A percentile compares a stretch with the other conserved stretches of the same genome.
These are phyloP conservation scores for Plumapathes pennacea DNA, from an alignment of 92 coral and sea anemone genomes.

Conservation along the genomic window DNA sequence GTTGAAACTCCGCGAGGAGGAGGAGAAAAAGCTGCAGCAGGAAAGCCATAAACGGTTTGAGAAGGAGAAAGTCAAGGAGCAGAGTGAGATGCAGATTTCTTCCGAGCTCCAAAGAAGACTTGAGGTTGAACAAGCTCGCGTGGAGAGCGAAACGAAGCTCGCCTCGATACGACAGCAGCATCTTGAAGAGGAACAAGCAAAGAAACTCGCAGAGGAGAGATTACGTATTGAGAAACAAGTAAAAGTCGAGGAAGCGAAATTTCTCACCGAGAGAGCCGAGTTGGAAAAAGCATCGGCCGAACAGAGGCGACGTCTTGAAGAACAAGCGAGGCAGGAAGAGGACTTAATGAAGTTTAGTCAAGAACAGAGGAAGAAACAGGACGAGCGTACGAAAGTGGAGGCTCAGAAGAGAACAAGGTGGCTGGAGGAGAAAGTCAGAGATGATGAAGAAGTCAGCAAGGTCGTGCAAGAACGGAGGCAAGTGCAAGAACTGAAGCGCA, in stretches of 20 bases:
- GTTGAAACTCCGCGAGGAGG: slow-evolving; percentile 23
- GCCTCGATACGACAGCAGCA: slow-evolving; percentile 14
- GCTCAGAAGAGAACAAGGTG: slow-evolving; percentile 32
- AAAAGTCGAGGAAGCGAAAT: slow-evolving; percentile 15
- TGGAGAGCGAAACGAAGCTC: slow-evolving; percentile 4
- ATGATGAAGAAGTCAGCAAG: slow-evolving; percentile 45
- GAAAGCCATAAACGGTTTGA: slow-evolving; percentile 32
- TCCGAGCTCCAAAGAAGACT: slow-evolving; percentile 19
- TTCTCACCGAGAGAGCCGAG: slow-evolving; percentile 10
- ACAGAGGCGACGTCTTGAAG: slow-evolving; percentile 28
- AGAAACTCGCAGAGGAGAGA: slow-evolving; percentile 5
- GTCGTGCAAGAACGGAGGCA: slow-evolving; percentile 19
- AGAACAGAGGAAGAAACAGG: slow-evolving; percentile 28
- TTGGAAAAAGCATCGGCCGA: slow-evolving; percentile 15
- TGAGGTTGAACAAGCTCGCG: slow-evolving; percentile 21
- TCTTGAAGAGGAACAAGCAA: slow-evolving; percentile 8
- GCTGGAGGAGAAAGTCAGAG: slow-evolving; percentile 52
- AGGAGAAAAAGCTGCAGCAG: slow-evolving; percentile 36
- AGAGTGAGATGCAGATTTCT: slow-evolving; percentile 31
- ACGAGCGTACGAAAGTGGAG: slow-evolving; percentile 31
- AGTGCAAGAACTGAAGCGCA: slow-evolving; percentile 5
- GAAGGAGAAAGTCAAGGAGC: slow-evolving; percentile 29
- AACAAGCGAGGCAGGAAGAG: slow-evolving; percentile 15
- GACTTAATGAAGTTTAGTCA: slow-evolving; percentile 42
- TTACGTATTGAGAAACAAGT: slow-evolving; percentile 23